phyloP scores from a whole-genome alignment of 2,888 invertebrate species.

The Nasonovia ribisnigri region DNA sequence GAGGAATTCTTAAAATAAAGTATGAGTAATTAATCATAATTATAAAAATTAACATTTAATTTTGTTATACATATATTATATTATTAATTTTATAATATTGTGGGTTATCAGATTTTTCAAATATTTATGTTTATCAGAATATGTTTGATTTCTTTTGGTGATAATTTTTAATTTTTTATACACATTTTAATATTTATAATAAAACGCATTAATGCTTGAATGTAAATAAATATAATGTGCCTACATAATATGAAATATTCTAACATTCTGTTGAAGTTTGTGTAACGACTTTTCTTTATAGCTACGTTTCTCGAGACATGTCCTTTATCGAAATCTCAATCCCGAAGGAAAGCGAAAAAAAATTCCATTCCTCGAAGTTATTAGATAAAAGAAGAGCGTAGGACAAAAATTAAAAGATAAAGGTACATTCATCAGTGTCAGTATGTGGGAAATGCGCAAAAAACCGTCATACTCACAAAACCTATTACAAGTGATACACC shows the following conservation, averaged over 20 bases:
- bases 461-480: constrained; percentile 45
- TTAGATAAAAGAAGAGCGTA: constrained; percentile 1
- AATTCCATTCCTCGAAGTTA: constrained; percentile 6
- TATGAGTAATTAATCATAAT: background rate
- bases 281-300: background rate
- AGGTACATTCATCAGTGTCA: constrained; percentile 63
- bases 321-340: constrained; percentile 2
- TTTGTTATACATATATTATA: background rate
- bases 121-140: background rate
- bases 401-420: constrained; percentile 59
- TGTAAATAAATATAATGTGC: background rate
- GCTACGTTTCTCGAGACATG: background rate
- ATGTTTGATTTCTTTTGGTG: background rate
- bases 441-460: constrained; percentile 38
- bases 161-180: background rate
- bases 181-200: background rate
- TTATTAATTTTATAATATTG: background rate
- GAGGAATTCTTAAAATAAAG: background rate
- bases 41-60: background rate
- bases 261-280: background rate
- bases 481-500: constrained; percentile 52
- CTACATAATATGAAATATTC: background rate
- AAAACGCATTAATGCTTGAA: background rate
- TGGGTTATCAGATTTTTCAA: background rate
- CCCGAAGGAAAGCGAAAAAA: background rate